Evolutionary conservation across 2,888 invertebrate species (phyloP).

Genomic region (Notodonta ziczac): DNA sequence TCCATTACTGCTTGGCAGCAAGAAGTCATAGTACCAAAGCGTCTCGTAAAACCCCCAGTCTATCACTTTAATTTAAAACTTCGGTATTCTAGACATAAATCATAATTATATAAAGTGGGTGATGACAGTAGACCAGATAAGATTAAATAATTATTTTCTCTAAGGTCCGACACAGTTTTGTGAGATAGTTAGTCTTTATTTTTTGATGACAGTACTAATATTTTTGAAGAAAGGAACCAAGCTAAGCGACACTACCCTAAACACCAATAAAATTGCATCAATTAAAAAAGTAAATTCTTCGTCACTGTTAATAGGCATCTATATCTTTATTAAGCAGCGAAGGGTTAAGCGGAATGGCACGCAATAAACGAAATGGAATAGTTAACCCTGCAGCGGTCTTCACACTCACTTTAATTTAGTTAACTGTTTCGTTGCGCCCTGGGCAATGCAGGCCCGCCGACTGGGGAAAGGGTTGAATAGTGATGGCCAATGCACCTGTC

Average conservation of each 20-base stretch:
- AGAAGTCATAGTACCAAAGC: no score
- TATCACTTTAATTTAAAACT: no score
- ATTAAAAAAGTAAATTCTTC: conserved; percentile 60
- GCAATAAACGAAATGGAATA: conserved; percentile 84
- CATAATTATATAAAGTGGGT: no score
- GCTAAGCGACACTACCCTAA: conserved; percentile 14
- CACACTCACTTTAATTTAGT: conserved; percentile 84
- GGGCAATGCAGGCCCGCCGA: conserved; percentile 63
- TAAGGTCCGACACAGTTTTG: no score
- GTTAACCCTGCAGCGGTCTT: conserved; percentile 83
- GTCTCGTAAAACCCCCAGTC: no score
- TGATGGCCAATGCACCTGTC: conserved; percentile 42
- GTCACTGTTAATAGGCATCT: conserved; percentile 73
- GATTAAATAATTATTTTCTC: no score
- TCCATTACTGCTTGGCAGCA: no score
- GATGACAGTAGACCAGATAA: no score
- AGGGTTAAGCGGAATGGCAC: conserved; percentile 76
- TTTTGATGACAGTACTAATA: no score
- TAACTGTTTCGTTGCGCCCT: conserved; percentile 80
- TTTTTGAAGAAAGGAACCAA: no score
- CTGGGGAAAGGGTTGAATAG: conserved; percentile 75
- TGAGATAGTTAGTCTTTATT: no score
- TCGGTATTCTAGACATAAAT: no score
- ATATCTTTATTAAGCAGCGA: conserved; percentile 80
- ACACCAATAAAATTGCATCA: conserved; percentile 44